These are phyloP conservation scores for Empidonax alnorum DNA, from an alignment of 2,113 vertebrate genomes.

Conservation along the genomic window DNA sequence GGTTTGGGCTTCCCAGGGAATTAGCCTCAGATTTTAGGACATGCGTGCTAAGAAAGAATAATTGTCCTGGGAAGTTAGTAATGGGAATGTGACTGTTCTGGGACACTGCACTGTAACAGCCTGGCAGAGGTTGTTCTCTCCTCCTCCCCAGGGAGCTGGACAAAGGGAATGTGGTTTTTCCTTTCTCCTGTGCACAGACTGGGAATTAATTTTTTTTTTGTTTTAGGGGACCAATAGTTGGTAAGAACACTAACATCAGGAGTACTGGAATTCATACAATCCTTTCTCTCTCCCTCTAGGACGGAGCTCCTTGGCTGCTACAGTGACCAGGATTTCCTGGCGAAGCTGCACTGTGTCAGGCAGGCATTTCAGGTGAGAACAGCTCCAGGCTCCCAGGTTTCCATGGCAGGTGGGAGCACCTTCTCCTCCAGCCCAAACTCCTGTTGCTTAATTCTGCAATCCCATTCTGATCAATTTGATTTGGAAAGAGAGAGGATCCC, in stretches of 20 bases:
- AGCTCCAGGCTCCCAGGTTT: fast-evolving
- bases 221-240: neutral
- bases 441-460: neutral
- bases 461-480: neutral
- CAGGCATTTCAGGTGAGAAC: constrained; percentile 90
- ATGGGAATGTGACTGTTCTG: neutral
- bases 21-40: neutral
- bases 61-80: neutral
- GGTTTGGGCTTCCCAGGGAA: neutral
- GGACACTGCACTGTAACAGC: neutral
- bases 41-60: neutral
- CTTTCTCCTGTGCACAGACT: neutral
- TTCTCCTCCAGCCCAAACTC: neutral
- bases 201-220: neutral
- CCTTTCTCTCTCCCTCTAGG: constrained; percentile 49
- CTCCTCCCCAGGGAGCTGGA: neutral
- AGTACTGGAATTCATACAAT: neutral
- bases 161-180: neutral
- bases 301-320: constrained; percentile 93
- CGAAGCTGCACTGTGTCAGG: constrained; percentile 94
- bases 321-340: constrained; percentile 93
- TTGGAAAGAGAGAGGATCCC: neutral
- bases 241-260: neutral
- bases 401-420: fast-evolving
- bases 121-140: neutral